Conservation (phyloP, 2,888 invertebrate species). For the Pammene fasciana region DNA sequence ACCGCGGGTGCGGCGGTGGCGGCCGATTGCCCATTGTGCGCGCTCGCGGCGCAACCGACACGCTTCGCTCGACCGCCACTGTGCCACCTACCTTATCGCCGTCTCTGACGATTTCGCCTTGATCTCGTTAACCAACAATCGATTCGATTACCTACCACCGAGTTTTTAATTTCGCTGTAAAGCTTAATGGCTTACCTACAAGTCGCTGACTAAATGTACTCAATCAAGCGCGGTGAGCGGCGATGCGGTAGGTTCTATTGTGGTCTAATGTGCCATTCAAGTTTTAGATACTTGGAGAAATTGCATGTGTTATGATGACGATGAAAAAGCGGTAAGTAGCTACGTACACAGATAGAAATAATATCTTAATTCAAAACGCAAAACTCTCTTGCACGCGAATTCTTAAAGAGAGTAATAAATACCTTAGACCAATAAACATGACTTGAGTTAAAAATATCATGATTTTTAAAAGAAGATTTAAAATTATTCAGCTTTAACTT, state of each 20-base stretch:
- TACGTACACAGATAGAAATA: no score
- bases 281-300: conserved; percentile 13
- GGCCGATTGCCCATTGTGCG: conserved; percentile 78
- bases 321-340: neutral
- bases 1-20: conserved; percentile 52
- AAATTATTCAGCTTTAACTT: no score
- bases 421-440: no score
- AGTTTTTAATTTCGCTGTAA: conserved; percentile 61
- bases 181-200: conserved; percentile 43
- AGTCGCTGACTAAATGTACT: conserved; percentile 42
- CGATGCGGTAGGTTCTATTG: conserved; percentile 37
- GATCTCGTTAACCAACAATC: conserved; percentile 75
- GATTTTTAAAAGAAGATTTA: no score
- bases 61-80: conserved; percentile 75
- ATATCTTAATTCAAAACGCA: no score
- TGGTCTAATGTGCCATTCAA: conserved; percentile 28
- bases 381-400: no score
- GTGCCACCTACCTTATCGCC: conserved; percentile 75
- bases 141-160: conserved; percentile 71
- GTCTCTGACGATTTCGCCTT: conserved; percentile 67
- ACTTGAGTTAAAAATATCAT: no score
- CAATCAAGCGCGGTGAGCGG: conserved; percentile 31
- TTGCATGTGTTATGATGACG: conserved; percentile 24
- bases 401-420: no score
- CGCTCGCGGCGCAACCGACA: conserved; percentile 72